phyloP scores from a whole-genome alignment of 1,140 invertebrate species.

The Drosophila willistoni region DNA sequence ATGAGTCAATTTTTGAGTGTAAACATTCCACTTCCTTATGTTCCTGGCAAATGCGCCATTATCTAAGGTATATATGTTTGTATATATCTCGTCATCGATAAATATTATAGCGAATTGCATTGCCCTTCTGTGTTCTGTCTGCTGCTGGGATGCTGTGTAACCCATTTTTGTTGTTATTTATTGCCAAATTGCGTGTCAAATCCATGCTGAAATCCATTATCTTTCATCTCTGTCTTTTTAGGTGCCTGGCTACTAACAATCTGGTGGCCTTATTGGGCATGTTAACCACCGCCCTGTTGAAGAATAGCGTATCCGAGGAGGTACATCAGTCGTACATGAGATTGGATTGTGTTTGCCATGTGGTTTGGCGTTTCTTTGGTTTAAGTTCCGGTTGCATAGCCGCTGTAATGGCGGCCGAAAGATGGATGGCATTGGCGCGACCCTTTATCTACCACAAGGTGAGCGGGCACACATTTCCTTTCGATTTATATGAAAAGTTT shows the following conservation, averaged over 20 bases:
- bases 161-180: conserved; percentile 36
- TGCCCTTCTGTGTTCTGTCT: conserved; percentile 3
- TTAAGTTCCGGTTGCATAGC: conserved; percentile 94
- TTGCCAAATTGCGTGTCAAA: conserved; percentile 22
- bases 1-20: neutral
- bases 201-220: conserved; percentile 24
- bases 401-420: conserved; percentile 93
- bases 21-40: conserved; percentile 2
- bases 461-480: conserved; percentile 36
- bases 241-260: conserved; percentile 91
- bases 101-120: conserved; percentile 44
- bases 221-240: conserved; percentile 28
- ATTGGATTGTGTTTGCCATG: conserved; percentile 88
- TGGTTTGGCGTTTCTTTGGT: conserved; percentile 91
- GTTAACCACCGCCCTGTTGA: conserved; percentile 84
- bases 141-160: too few relatives aligned
- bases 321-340: conserved; percentile 65
- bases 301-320: conserved; percentile 78
- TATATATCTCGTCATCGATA: conserved; percentile 22
- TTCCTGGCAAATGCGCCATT: neutral
- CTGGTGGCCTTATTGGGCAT: conserved; percentile 90
- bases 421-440: conserved; percentile 92
- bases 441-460: conserved; percentile 96
- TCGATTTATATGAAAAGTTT: neutral
- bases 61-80: neutral